These are phyloP conservation scores for Scophthalmus maximus DNA, from an alignment of 2,113 vertebrate species.

Conservation along the genomic window DNA sequence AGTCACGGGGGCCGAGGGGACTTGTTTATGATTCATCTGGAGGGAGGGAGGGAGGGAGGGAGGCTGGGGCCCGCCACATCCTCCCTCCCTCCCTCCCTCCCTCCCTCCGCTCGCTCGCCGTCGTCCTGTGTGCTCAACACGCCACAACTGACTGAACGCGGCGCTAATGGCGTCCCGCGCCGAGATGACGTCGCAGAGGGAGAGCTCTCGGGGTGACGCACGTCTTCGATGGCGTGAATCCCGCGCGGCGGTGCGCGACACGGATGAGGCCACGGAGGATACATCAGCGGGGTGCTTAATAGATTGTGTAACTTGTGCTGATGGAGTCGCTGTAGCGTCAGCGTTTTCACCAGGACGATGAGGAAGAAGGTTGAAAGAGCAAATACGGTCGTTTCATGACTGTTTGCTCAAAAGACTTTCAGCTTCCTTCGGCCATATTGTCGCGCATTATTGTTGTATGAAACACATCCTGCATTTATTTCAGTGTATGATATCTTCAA, in stretches of 20 bases:
- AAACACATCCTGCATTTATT: not conserved
- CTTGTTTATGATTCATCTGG: constrained; percentile 75
- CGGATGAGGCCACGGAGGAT: not conserved
- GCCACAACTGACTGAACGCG: too few relatives aligned
- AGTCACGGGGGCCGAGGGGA: constrained; percentile 66
- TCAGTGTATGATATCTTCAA: not conserved
- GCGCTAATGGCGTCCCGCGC: too few relatives aligned
- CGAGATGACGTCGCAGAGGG: constrained; percentile 19
- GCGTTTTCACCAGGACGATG: too few relatives aligned
- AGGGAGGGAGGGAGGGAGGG: constrained; percentile 59
- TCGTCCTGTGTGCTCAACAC: too few relatives aligned
- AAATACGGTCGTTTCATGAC: not conserved
- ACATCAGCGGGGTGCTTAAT: not conserved
- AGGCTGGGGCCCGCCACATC: too few relatives aligned
- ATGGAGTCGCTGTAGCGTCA: too few relatives aligned
- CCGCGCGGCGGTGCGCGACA: constrained; percentile 1
- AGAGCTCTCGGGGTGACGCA: constrained; percentile 21
- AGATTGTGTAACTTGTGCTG: not conserved
- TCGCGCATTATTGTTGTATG: not conserved
- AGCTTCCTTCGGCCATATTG: not conserved
- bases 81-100: constrained; percentile 3
- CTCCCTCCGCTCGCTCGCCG: too few relatives aligned
- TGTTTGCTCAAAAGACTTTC: not conserved
- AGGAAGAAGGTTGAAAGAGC: not conserved
- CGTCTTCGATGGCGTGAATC: constrained; percentile 20